Conservation (phyloP, 2,797 vertebrate species). For the Rhinoraja longicauda region DNA sequence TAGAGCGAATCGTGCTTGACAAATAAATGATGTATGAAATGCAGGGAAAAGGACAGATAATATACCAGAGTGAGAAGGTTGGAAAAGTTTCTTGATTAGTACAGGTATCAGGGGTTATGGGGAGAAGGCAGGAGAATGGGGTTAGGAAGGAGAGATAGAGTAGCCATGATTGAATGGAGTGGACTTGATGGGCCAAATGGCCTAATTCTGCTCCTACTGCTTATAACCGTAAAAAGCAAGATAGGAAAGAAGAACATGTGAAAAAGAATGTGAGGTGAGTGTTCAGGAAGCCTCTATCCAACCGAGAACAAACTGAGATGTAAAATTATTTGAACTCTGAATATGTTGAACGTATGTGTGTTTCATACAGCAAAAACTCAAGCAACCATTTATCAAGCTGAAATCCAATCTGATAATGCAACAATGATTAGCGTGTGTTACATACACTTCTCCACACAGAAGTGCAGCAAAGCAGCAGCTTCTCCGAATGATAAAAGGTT, state of each 20-base stretch:
- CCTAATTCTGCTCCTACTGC: too few species aligned
- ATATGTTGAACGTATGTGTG: not conserved
- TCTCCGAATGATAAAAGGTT: constrained; percentile 31
- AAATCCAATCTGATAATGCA: constrained; percentile 33
- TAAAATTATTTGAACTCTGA: not conserved
- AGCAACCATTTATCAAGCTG: constrained; percentile 17
- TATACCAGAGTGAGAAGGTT: too few species aligned
- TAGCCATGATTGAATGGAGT: too few species aligned
- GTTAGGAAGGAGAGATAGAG: too few species aligned
- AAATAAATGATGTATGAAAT: too few species aligned
- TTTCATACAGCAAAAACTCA: not conserved
- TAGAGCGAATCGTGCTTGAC: too few species aligned
- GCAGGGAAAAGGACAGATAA: too few species aligned
- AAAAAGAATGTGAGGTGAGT: not conserved
- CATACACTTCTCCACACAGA: constrained; percentile 13
- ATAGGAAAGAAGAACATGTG: not conserved
- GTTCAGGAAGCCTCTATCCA: not conserved
- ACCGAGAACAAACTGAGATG: not conserved
- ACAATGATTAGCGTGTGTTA: constrained; percentile 27
- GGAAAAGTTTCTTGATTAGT: too few species aligned
- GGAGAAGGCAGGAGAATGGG: too few species aligned
- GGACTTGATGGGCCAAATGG: too few species aligned
- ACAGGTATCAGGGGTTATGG: too few species aligned
- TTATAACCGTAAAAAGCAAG: not conserved
- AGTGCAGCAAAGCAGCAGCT: constrained; percentile 24